Evolutionary conservation across 2,888 invertebrate genomes (phyloP).

Genomic region (Bembecia ichneumoniformis): DNA sequence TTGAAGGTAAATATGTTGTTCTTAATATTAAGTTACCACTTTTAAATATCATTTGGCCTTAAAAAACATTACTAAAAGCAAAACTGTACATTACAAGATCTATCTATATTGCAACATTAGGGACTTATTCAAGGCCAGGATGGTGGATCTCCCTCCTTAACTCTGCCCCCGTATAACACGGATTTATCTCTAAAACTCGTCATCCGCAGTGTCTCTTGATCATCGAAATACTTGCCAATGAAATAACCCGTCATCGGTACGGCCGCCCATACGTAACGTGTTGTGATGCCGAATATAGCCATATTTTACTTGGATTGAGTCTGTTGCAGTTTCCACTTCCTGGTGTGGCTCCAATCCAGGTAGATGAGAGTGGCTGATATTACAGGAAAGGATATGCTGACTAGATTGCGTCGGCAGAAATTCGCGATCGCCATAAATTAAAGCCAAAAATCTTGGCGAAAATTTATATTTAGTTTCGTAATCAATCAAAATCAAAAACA

Average conservation of each 20-base stretch:
- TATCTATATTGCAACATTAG: too few relatives aligned
- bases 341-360: conserved; percentile 81
- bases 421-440: conserved; percentile 61
- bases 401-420: conserved; percentile 75
- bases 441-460: too few relatives aligned
- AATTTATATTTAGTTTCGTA: too few relatives aligned
- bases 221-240: conserved; percentile 77
- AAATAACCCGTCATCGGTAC: conserved; percentile 72
- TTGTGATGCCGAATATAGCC: conserved; percentile 72
- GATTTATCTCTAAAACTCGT: conserved; percentile 84
- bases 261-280: conserved; percentile 57
- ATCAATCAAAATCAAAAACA: too few relatives aligned
- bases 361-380: conserved; percentile 73
- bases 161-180: conserved; percentile 77
- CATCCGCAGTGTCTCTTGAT: conserved; percentile 80
- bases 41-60: too few relatives aligned
- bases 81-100: too few relatives aligned
- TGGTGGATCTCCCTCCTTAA: conserved; percentile 78
- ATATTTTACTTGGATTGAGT: conserved; percentile 30
- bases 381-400: conserved; percentile 78
- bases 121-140: conserved; percentile 76
- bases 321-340: conserved; percentile 75
- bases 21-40: too few relatives aligned
- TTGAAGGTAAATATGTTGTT: too few relatives aligned
- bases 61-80: too few relatives aligned